Evolutionary conservation across 2,113 vertebrate species (phyloP).

Genomic region (Barbus barbus): DNA sequence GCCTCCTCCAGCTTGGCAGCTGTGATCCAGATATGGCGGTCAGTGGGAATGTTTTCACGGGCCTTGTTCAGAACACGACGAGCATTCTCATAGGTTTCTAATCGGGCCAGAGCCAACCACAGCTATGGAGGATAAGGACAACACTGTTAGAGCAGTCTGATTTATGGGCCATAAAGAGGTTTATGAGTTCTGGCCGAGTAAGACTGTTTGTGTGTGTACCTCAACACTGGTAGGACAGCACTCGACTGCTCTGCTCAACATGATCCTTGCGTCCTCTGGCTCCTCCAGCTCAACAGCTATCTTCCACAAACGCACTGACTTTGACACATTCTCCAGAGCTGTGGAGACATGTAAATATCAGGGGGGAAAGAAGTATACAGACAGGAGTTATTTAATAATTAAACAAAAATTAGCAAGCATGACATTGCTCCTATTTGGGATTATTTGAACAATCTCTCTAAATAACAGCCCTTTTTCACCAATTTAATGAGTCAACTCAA

Average conservation of each 20-base stretch:
- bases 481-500: no score
- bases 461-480: no score
- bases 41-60: slow-evolving; percentile 95
- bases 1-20: slow-evolving; percentile 97
- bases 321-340: slow-evolving; percentile 97
- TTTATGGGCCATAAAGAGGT: background rate
- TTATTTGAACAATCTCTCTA: no score
- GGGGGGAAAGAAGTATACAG: background rate
- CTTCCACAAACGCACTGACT: slow-evolving; percentile 97
- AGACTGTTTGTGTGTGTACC: slow-evolving; percentile 66
- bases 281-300: slow-evolving; percentile 95
- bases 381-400: background rate
- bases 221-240: slow-evolving; percentile 98
- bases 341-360: background rate
- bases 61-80: slow-evolving; percentile 97
- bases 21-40: slow-evolving; percentile 98
- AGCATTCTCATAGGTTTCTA: slow-evolving; percentile 97
- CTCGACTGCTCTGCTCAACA: slow-evolving; percentile 96
- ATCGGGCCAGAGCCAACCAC: slow-evolving; percentile 92
- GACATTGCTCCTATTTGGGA: no score
- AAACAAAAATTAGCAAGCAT: background rate
- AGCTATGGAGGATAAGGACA: slow-evolving; percentile 72
- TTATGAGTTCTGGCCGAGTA: background rate
- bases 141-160: background rate
- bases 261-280: slow-evolving; percentile 96